Percentiles rank a stretch among this genome's conserved stretches.
Evolutionary conservation across 2,888 invertebrate species (phyloP).

Genomic region (Leucozona laternaria): DNA sequence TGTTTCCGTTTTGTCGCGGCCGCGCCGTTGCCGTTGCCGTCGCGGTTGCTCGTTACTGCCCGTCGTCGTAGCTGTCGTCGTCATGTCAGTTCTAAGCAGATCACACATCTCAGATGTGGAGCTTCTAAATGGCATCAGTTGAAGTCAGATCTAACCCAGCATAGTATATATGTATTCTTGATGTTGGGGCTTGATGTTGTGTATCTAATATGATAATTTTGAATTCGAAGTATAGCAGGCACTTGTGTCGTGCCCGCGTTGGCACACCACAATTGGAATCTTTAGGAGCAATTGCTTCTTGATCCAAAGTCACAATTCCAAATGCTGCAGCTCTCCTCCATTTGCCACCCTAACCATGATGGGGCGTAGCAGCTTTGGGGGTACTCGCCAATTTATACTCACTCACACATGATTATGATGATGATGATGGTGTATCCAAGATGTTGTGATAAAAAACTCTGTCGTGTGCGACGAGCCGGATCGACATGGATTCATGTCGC

Average conservation of each 20-base stretch:
- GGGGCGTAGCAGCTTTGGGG: constrained; percentile 61
- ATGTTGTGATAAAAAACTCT: constrained; percentile 67
- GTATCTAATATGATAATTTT: constrained; percentile 74
- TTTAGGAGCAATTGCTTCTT: constrained; percentile 73
- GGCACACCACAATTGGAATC: constrained; percentile 74
- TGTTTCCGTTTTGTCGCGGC: constrained; percentile 73
- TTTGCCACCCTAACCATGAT: constrained; percentile 63
- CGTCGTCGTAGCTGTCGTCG: not conserved
- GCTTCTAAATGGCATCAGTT: constrained; percentile 40
- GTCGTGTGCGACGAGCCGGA: constrained; percentile 73
- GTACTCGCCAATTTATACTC: constrained; percentile 70
- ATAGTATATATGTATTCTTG: constrained; percentile 16
- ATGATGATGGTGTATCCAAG: constrained; percentile 56
- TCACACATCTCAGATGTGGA: constrained; percentile 38
- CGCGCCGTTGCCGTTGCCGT: not conserved
- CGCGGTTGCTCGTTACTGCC: not conserved
- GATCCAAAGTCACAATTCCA: constrained; percentile 65
- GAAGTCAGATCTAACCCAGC: constrained; percentile 48
- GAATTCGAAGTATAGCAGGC: constrained; percentile 63
- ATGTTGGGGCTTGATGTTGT: constrained; percentile 15
- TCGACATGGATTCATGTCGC: constrained; percentile 74
- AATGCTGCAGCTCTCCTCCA: constrained; percentile 36
- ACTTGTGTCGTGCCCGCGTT: constrained; percentile 68
- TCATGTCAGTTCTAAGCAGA: constrained; percentile 49
- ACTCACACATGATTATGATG: constrained; percentile 31